Evolutionary conservation across 2,888 invertebrate genomes (phyloP), one percentile per base, ranked within the genome.

Genomic region (Lissonota sp.): DNA sequence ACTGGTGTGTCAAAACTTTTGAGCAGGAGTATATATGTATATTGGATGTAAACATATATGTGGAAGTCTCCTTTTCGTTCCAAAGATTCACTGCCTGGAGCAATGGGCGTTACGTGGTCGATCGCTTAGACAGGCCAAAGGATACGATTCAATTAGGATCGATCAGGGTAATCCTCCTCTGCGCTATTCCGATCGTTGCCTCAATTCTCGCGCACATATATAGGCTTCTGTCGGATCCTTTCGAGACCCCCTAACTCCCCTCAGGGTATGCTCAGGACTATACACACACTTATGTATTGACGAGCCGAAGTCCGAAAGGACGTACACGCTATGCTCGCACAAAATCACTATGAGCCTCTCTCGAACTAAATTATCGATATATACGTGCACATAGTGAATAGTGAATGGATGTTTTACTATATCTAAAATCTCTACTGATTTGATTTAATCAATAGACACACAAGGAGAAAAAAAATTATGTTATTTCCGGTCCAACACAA

Each of bases 141-240:
- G 90, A 89, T 26, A 26, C 89, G 90, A 91, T 91, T 91, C 91
- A 91, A 91, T 91, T 91, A 91, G 91, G 89, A 91, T 91, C 90
- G 88, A 89, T 86, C 87, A 84, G 86, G 87, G 90, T 91, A 91
- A 91, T 91, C 88, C 90, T 87, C 84, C 63, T 26, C 26, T 85
- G 87, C 84, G 67, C 67, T 72, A 51, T 67, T 88, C 87, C 86
- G 82, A 87, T 89, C 87, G 87, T 77, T 88, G 87, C 86, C 86
- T 62, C 71, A 44, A 74, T 67, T 55, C 55, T 62, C 14, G n/a
- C n/a, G 55, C 49, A 70, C 44, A 67, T 39, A 39, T 49, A 51
- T 14, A 55, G 46, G 55, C 42, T 42, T 44, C 70, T 46, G 66
- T 71, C 73, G 53, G 51, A 72, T 80, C 64, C 76, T 76, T 76